Evolutionary conservation across 1,140 invertebrate species (phyloP), one percentile per base, ranked within the genome.

Genomic region (Nephila pilipes): DNA sequence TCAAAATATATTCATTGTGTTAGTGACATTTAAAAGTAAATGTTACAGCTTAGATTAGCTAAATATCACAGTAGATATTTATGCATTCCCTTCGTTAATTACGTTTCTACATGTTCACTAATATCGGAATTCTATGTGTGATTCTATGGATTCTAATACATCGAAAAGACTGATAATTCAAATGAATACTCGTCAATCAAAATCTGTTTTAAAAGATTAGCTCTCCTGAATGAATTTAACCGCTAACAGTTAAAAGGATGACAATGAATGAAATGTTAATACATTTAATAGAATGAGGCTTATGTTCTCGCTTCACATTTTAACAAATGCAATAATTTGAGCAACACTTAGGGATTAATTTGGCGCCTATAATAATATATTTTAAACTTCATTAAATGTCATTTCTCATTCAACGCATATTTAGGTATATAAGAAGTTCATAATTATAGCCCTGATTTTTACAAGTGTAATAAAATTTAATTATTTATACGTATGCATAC

Each of bases 191-290:
- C 12, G 22, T n/a, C 63, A 65, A 65, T 65, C n/a, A 65, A n/a
- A 65, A 65, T 65, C 63, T 29, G 63, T 25, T 25, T 65, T n/a
- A 65, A 65, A 65, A 65, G 63, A 25, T 25, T 14, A 25, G 63
- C n/a, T 65, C 10, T 14, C 25, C 22, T n/a, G 2, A 65, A 65
- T 29, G 25, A 65, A 65, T 65, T 25, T 25, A 65, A 25, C 63
- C 63, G 25, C 63, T n/a, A 65, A 65, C 63, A 65, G 46, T 65
- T 14, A n/a, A 65, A 65, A n/a, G n/a, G 25, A 65, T 65, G 22
- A 65, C 63, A 65, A 65, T 65, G 63, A 65, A 65, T 65, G 25
- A 65, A 65, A 65, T 65, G 25, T 25, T 65, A 12, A 65, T 25
- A n/a, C 63, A 0, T n/a, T 65, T 25, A 65, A 65, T 20, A 14